phyloP scores from a whole-genome alignment of 2,797 vertebrate species.

The Pelochelys cantorii region DNA sequence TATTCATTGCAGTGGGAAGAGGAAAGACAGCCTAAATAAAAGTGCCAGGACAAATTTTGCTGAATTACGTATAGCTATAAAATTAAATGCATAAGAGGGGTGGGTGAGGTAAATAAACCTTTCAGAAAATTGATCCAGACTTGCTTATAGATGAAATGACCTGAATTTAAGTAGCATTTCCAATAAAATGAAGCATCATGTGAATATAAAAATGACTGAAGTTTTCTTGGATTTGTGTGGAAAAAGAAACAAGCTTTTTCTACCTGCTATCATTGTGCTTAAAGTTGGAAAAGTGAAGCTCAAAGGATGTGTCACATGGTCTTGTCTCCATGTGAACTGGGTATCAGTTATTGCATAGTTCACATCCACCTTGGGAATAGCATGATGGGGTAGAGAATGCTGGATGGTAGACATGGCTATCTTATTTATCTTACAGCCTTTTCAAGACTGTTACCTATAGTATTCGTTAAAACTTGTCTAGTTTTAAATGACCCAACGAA shows the following conservation, averaged over 20 bases:
- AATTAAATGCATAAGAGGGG: neutral
- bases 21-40: neutral
- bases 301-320: neutral
- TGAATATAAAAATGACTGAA: neutral
- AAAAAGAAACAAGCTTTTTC: neutral
- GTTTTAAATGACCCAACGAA: conserved; percentile 55
- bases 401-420: neutral
- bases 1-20: conserved; percentile 33
- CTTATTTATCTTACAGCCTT: conserved; percentile 14
- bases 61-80: neutral
- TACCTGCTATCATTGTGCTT: neutral
- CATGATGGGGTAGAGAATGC: neutral
- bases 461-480: conserved; percentile 41
- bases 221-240: neutral
- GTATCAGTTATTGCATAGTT: neutral
- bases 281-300: neutral
- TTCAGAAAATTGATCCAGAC: neutral
- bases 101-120: neutral
- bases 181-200: neutral
- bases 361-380: rapidly evolving
- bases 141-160: neutral
- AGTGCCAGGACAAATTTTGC: neutral
- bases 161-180: neutral
- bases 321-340: neutral
- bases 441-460: conserved; percentile 10